Conservation (phyloP, 1,140 invertebrate genomes). For the Drosophila pachea region DNA sequence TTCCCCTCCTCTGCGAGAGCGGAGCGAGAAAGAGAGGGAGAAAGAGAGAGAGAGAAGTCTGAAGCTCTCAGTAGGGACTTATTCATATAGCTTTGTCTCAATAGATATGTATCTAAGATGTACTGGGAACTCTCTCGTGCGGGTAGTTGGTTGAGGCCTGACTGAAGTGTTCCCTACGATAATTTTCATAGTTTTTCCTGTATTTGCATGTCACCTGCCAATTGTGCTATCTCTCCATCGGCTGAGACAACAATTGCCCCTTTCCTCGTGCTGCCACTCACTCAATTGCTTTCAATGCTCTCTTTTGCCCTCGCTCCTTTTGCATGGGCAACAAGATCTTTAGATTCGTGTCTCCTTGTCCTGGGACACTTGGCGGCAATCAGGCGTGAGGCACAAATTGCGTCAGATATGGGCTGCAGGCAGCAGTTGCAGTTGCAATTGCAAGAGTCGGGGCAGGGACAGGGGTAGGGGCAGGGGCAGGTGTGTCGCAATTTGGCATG, state of each 20-base stretch:
- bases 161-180: too few species aligned
- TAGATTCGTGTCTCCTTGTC: conserved; percentile 8
- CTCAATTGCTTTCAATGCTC: too few species aligned
- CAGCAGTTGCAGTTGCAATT: background rate
- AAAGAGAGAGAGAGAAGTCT: background rate
- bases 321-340: conserved; percentile 29
- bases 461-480: conserved; percentile 27
- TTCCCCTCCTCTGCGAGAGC: too few species aligned
- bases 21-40: too few species aligned
- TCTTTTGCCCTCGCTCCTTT: conserved; percentile 17
- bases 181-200: too few species aligned
- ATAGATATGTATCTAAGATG: too few species aligned
- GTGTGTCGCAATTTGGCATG: conserved; percentile 49
- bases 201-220: conserved; percentile 1
- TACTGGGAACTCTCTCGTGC: background rate
- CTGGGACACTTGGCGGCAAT: conserved; percentile 43
- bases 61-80: too few species aligned
- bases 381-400: conserved; percentile 32
- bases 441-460: conserved; percentile 3
- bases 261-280: background rate
- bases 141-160: too few species aligned
- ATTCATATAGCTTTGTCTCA: too few species aligned
- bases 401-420: conserved; percentile 3
- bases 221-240: conserved; percentile 10
- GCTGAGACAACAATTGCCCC: conserved; percentile 14